A percentile compares a stretch with the other conserved stretches of the same genome.
Conservation (phyloP, 2,888 invertebrate genomes). For the Dolomedes plantarius region DNA sequence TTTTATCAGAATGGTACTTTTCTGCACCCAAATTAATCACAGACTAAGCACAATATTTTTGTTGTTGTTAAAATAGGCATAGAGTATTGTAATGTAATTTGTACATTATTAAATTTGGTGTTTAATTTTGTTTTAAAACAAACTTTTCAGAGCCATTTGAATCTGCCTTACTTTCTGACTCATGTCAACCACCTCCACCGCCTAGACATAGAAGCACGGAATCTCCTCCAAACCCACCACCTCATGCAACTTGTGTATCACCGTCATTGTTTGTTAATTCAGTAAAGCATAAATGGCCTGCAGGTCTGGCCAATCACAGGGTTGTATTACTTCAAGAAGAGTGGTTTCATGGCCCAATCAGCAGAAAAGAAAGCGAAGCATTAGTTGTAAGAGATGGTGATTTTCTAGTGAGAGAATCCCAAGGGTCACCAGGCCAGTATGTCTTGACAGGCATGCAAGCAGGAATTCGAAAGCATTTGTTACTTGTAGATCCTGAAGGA, state of each 20-base stretch:
- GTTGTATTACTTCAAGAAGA: constrained; percentile 85
- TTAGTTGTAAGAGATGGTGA: constrained; percentile 88
- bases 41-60: no score
- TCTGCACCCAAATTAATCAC: no score
- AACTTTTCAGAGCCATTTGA: constrained; percentile 74
- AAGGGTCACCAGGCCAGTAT: constrained; percentile 93
- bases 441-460: constrained; percentile 95
- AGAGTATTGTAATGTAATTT: no score
- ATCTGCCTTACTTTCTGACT: constrained; percentile 71
- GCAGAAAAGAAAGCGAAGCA: constrained; percentile 89
- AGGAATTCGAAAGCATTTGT: constrained; percentile 89
- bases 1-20: no score
- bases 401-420: constrained; percentile 96
- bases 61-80: no score
- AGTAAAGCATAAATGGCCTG: constrained; percentile 55
- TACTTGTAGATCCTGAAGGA: constrained; percentile 97
- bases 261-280: constrained; percentile 37
- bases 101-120: no score
- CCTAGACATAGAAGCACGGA: constrained; percentile 28
- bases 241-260: constrained; percentile 24
- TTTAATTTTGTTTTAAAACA: neutral
- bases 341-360: constrained; percentile 96
- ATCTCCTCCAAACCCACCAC: constrained; percentile 31
- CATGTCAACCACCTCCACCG: constrained; percentile 49
- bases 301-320: constrained; percentile 70